These are phyloP conservation scores for Poeciliopsis paucimaculata DNA, from an alignment of 2,797 vertebrate species.

Conservation along the genomic window DNA sequence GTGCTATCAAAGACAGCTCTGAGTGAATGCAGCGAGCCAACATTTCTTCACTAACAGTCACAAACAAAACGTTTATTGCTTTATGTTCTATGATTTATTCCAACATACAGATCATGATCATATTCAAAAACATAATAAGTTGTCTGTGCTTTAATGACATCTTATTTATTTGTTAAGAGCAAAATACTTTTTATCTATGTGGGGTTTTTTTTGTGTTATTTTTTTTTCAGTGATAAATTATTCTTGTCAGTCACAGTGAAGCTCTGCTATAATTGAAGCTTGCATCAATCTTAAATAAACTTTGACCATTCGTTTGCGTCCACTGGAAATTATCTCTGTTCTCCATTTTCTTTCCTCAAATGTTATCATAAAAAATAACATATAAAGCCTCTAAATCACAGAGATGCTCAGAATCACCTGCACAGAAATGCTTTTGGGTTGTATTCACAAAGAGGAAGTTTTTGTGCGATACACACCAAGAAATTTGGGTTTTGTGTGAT, in stretches of 20 bases:
- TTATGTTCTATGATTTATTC: conserved; percentile 8
- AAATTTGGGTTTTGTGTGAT: conserved; percentile 1
- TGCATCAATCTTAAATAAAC: conserved; percentile 13
- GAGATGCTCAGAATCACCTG: no score
- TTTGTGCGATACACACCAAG: not conserved
- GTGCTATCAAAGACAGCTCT: not conserved
- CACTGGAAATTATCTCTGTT: not conserved
- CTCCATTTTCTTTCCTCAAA: no score
- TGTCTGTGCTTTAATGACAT: conserved; percentile 5
- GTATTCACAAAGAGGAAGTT: no score
- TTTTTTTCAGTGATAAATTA: conserved; percentile 4
- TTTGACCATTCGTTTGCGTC: not conserved
- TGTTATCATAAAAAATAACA: no score
- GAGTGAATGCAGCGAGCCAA: conserved; percentile 9
- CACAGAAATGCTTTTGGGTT: no score
- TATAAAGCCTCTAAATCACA: no score
- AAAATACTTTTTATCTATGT: conserved; percentile 1
- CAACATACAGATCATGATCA: not conserved
- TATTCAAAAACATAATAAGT: not conserved
- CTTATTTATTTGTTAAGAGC: not conserved
- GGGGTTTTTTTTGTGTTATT: conserved; percentile 5
- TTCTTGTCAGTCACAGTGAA: conserved; percentile 12
- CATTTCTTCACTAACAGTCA: not conserved
- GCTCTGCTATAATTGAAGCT: not conserved
- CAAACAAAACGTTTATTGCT: not conserved